phyloP scores from a whole-genome alignment of 1,140 invertebrate species.

The Atta colombica region DNA sequence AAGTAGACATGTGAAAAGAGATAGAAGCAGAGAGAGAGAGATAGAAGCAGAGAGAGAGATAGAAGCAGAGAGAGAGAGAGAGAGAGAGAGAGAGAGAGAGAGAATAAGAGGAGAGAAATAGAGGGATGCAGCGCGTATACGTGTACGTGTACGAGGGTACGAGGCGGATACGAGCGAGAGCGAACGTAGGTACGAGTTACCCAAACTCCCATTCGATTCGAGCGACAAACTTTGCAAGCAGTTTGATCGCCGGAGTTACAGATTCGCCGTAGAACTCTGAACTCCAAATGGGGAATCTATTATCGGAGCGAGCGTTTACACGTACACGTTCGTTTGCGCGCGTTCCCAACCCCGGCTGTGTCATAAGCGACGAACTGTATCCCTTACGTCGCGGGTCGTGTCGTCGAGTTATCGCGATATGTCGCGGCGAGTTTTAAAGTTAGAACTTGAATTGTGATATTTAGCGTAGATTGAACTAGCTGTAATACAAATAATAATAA shows the following conservation, averaged over 20 bases:
- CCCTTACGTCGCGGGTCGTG: constrained; percentile 29
- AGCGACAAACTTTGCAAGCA: constrained; percentile 80
- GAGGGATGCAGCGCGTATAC: constrained; percentile 47
- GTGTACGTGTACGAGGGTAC: constrained; percentile 35
- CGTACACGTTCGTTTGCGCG: constrained; percentile 76
- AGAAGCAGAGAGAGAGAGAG: background rate
- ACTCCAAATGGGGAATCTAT: constrained; percentile 78
- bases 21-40: background rate
- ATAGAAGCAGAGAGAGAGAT: background rate
- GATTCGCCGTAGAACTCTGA: constrained; percentile 77
- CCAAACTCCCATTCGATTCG: constrained; percentile 79
- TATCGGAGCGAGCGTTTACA: constrained; percentile 75
- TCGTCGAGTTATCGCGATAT: constrained; percentile 51
- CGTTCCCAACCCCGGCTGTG: constrained; percentile 51
- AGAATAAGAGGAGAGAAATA: constrained; percentile 21
- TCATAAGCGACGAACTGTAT: constrained; percentile 59
- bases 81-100: background rate
- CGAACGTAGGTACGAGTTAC: constrained; percentile 73
- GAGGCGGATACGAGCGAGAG: constrained; percentile 58
- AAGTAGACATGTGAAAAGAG: constrained; percentile 32
- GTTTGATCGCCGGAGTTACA: constrained; percentile 78
- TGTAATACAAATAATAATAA: background rate
- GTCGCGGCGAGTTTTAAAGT: constrained; percentile 26
- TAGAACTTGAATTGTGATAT: constrained; percentile 3
- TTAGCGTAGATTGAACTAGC: background rate